Conservation (phyloP, 2,113 vertebrate genomes). For the Varanus komodoensis region DNA sequence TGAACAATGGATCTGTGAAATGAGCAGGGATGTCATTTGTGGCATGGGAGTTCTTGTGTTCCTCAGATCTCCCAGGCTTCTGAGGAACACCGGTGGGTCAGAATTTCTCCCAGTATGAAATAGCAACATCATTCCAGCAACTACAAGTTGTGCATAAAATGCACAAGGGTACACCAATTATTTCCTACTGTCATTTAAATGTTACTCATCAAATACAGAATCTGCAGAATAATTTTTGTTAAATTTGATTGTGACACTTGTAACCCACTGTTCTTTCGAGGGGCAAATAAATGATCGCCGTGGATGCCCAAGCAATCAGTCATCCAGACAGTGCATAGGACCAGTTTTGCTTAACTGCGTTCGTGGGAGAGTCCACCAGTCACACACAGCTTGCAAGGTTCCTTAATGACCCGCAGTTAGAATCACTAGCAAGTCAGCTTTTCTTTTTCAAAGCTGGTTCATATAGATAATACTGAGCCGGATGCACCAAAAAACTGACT, state of each 20-base stretch:
- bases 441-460: background rate
- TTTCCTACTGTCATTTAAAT: background rate
- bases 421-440: background rate
- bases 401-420: background rate
- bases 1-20: background rate
- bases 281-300: background rate
- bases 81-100: background rate
- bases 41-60: background rate
- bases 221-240: background rate
- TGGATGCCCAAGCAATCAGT: background rate
- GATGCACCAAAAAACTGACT: background rate
- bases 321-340: background rate
- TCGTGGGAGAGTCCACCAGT: background rate
- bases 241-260: background rate
- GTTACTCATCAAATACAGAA: background rate
- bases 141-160: background rate
- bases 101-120: background rate
- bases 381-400: background rate
- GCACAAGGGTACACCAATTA: background rate
- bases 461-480: background rate
- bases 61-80: background rate
- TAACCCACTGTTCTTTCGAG: background rate
- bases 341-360: background rate
- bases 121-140: background rate
- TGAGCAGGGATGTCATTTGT: background rate